Evolutionary conservation across 2,888 invertebrate genomes (phyloP).

Genomic region (Nasonia oneida): DNA sequence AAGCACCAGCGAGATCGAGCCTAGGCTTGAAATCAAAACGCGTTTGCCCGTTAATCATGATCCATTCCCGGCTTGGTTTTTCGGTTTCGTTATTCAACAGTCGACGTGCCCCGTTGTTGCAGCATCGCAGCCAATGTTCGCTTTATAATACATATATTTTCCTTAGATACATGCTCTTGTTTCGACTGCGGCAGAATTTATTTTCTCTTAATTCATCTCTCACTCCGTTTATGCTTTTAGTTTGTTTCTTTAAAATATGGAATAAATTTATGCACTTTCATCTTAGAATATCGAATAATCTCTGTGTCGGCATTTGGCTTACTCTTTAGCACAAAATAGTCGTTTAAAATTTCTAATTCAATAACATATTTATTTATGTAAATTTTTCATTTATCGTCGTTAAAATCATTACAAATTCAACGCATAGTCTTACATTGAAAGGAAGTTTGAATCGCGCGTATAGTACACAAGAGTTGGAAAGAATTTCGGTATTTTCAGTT

Average conservation of each 20-base stretch:
- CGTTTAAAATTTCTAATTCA: slow-evolving; percentile 60
- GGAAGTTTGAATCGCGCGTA: slow-evolving; percentile 35
- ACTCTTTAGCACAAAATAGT: slow-evolving; percentile 59
- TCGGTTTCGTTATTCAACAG: neutral
- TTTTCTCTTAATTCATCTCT: slow-evolving; percentile 49
- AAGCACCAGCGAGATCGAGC: slow-evolving; percentile 60
- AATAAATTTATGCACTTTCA: slow-evolving; percentile 60
- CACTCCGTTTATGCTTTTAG: slow-evolving; percentile 29
- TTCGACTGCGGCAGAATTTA: slow-evolving; percentile 56
- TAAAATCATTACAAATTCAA: slow-evolving; percentile 60
- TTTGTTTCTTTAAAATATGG: slow-evolving; percentile 49
- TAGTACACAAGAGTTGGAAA: slow-evolving; percentile 40
- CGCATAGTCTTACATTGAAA: slow-evolving; percentile 51
- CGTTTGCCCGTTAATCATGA: neutral
- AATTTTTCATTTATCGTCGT: slow-evolving; percentile 50
- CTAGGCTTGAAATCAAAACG: slow-evolving; percentile 43
- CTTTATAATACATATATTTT: slow-evolving; percentile 50
- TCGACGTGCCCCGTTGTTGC: slow-evolving; percentile 17
- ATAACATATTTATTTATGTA: slow-evolving; percentile 60
- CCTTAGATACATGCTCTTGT: slow-evolving; percentile 40
- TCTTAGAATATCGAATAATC: slow-evolving; percentile 56
- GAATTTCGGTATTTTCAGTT: slow-evolving; percentile 43
- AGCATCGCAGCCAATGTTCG: slow-evolving; percentile 29
- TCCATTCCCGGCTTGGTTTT: neutral
- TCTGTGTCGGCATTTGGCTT: slow-evolving; percentile 45